Base-by-base conservation (phyloP, 2,797 vertebrate species). In the Cyprinella venusta region DNA sequence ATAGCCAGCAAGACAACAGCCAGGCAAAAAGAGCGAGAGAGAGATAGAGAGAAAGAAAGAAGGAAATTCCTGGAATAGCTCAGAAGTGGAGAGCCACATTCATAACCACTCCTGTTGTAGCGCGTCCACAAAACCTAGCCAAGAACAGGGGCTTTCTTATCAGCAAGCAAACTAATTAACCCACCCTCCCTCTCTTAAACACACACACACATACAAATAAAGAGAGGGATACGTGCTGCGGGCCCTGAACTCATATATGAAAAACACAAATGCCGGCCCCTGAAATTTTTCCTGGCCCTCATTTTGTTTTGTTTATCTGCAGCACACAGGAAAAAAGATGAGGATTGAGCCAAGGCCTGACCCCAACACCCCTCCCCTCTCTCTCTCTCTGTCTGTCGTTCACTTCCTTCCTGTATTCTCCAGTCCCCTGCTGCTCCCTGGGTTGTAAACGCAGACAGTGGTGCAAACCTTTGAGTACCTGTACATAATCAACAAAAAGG, bases 31-130 rank as follows among this genome's bases (percentile, higher is more conserved):
- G 79, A 84, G 48, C 67, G n/a, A 71, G 76, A 84, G 48, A 71
- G n/a, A 71, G 76, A 76, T 38, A 85, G 48, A 50, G 5, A 74
- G 30, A 76, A 80, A 86, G 33, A 83, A 8, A 75, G 74, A 71
- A 87, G 88, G 87, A 89, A 87, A 89, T 88, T 88, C 88, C 84
- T 87, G 77, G 82, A 88, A 89, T 89, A 88, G 77, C 86, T 88
- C 71, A 86, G 77, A 84, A 83, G 75, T 68, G 68, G 79, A 87
- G 72, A 50, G 68, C 84, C 50, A 84, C 77, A 48, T 86, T 81
- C 63, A 54, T 82, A 84, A 83, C 83, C 87, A 76, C 80, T 86
- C 76, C 76, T 86, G 84, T 86, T 64, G 61, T 63, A 69, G 80
- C 76, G 80, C 83, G 80, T 82, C 69, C n/a, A 84, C 74, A 82